Evolutionary conservation across 2,888 invertebrate species (phyloP).

Genomic region (Xiphydria camelus): DNA sequence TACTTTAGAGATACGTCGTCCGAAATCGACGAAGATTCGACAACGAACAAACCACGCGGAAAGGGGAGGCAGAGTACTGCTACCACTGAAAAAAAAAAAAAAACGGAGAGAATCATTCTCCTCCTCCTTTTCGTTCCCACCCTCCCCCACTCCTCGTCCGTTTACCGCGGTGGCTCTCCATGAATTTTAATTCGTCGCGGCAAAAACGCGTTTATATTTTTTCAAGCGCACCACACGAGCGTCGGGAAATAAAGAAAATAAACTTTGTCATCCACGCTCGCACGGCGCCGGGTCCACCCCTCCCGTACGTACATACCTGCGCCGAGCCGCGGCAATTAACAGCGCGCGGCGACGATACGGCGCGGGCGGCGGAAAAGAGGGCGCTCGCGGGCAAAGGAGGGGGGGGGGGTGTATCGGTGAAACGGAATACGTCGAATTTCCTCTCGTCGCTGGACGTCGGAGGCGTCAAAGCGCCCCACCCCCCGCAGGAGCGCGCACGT

Average conservation of each 20-base stretch:
- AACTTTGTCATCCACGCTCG: constrained; percentile 8
- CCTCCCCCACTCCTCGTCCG: constrained; percentile 16
- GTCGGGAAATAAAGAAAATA: constrained; percentile 15
- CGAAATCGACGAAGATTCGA: no score
- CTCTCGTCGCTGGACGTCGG: not conserved
- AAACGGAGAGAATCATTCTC: no score
- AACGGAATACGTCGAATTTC: not conserved
- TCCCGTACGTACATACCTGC: no score
- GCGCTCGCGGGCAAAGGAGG: no score
- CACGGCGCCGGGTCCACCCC: no score
- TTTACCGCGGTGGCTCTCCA: constrained; percentile 32
- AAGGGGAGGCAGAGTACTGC: no score
- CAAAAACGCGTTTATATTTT: constrained; percentile 26
- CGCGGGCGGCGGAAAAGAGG: no score
- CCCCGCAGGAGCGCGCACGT: constrained; percentile 25
- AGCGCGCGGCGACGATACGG: not conserved
- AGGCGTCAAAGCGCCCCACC: not conserved
- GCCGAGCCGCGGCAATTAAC: not conserved
- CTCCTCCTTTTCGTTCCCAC: constrained; percentile 17
- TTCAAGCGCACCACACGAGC: constrained; percentile 20
- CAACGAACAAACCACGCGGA: no score
- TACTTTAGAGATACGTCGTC: no score
- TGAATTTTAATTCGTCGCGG: constrained; percentile 43
- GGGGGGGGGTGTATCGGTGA: not conserved
- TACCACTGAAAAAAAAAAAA: no score